phyloP scores from a whole-genome alignment of 2,888 invertebrate species.

The Anagyrus pseudococci region DNA sequence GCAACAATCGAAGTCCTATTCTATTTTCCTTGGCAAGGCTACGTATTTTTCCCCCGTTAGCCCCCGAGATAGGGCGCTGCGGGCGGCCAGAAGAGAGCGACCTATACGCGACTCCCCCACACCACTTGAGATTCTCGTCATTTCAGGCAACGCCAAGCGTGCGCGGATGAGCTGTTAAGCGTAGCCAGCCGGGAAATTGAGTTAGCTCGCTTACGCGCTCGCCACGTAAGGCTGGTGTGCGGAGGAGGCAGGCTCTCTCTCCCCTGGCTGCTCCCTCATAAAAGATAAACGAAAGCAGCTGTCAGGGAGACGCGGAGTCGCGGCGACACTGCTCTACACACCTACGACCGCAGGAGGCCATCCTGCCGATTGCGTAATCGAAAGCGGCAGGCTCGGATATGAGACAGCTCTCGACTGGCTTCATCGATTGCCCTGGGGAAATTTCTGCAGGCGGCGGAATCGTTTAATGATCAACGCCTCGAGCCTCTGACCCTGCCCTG shows the following conservation, averaged over 20 bases:
- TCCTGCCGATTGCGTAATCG: background rate
- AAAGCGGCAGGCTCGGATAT: background rate
- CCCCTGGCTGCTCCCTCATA: too few species aligned
- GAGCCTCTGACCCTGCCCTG: background rate
- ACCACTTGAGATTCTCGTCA: too few species aligned
- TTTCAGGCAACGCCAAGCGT: too few species aligned
- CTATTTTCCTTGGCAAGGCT: too few species aligned
- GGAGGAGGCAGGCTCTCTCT: constrained; percentile 22
- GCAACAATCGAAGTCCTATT: too few species aligned
- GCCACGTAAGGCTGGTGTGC: constrained; percentile 20
- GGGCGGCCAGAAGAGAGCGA: too few species aligned
- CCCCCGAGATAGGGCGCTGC: too few species aligned
- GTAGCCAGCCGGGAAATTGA: constrained; percentile 54
- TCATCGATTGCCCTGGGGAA: background rate
- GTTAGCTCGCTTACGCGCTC: constrained; percentile 38
- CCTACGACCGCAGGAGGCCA: background rate
- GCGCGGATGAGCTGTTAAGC: too few species aligned
- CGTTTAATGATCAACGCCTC: constrained; percentile 8
- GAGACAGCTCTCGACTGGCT: background rate
- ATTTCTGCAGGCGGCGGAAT: background rate
- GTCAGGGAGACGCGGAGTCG: background rate
- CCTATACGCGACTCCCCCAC: too few species aligned
- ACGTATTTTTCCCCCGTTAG: too few species aligned
- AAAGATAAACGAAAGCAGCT: constrained; percentile 43
- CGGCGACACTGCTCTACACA: background rate